Percentiles rank a stretch among this genome's conserved stretches.
Evolutionary conservation across 2,113 vertebrate species (phyloP).

Genomic region (Recurvirostra avosetta): DNA sequence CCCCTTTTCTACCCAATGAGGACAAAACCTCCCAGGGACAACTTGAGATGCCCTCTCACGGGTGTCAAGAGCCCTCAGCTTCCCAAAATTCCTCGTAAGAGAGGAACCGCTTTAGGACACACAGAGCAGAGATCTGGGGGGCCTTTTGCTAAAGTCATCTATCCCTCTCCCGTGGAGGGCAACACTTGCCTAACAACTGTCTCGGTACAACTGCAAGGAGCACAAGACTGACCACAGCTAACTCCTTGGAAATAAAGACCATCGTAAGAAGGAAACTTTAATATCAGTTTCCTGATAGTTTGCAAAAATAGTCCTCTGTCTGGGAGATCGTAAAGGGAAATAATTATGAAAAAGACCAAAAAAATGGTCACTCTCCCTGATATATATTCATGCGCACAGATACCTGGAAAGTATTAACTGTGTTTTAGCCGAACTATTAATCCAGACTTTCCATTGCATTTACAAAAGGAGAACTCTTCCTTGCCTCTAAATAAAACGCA

Average conservation of each 20-base stretch:
- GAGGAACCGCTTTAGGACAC: not conserved
- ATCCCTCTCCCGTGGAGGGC: not conserved
- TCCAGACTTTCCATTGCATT: not conserved
- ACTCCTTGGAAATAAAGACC: not conserved
- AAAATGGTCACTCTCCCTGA: not conserved
- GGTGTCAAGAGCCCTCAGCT: not conserved
- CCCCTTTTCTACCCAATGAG: not conserved
- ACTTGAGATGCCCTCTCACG: not conserved
- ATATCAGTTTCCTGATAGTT: not conserved
- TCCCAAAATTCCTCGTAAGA: not conserved
- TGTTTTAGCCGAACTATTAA: not conserved
- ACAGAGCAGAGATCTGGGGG: not conserved
- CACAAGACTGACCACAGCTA: not conserved
- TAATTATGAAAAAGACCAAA: not conserved
- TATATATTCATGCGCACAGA: no score
- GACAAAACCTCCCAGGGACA: not conserved
- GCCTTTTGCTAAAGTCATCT: not conserved
- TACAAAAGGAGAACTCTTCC: not conserved
- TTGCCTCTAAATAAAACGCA: not conserved
- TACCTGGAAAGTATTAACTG: not conserved
- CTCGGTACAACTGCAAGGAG: not conserved
- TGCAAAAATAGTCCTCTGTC: not conserved
- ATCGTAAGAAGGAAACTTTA: not conserved
- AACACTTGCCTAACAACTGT: not conserved
- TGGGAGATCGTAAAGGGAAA: not conserved